These are phyloP conservation scores for Penaeus chinensis DNA, from an alignment of 1,140 invertebrate species.

Conservation along the genomic window DNA sequence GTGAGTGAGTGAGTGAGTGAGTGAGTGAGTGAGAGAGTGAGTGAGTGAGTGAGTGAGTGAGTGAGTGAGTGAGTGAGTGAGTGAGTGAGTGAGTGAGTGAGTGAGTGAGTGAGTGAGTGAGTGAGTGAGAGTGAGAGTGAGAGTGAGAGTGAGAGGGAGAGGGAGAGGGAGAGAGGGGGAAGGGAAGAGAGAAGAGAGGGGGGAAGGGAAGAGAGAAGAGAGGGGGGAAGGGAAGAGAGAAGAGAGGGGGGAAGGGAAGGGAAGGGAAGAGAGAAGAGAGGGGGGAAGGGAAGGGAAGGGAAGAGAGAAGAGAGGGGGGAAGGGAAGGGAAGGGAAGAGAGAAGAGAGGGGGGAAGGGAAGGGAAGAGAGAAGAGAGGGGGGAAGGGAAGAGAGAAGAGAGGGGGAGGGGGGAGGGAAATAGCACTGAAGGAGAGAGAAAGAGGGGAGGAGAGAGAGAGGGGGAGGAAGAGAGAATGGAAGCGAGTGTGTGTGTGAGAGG, in stretches of 20 bases:
- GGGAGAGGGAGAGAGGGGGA: no score
- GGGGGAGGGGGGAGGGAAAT: background rate
- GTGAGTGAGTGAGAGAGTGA: background rate
- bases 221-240: background rate
- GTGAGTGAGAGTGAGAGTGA: no score
- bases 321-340: background rate
- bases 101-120: background rate
- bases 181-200: background rate
- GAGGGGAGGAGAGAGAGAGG: background rate
- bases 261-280: background rate
- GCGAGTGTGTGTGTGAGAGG: background rate
- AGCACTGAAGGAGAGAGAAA: background rate
- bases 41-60: background rate
- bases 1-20: no score
- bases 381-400: background rate
- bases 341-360: background rate
- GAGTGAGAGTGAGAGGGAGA: background rate
- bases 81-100: no score
- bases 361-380: background rate
- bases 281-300: no score
- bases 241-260: background rate
- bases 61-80: background rate
- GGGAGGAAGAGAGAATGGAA: no score
- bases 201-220: background rate
- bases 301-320: background rate